Conservation (phyloP, 2,113 vertebrate species). For the Microtus richardsoni region DNA sequence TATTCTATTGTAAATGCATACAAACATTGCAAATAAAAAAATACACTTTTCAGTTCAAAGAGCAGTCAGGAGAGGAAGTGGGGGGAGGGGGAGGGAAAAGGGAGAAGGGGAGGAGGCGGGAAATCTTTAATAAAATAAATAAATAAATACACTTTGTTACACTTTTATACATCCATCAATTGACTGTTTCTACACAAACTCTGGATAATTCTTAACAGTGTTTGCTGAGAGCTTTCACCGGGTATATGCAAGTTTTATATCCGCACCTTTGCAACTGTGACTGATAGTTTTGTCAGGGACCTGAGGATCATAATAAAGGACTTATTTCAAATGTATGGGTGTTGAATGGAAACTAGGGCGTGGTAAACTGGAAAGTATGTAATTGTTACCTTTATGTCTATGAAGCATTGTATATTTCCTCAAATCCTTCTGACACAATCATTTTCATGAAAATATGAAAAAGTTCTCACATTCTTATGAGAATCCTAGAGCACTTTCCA, state of each 20-base stretch:
- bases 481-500: background rate
- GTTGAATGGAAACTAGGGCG: background rate
- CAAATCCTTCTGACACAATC: background rate
- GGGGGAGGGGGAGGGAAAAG: too few species aligned
- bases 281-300: background rate
- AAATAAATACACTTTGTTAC: background rate
- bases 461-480: background rate
- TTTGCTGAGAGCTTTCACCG: background rate
- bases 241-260: too few species aligned
- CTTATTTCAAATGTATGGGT: too few species aligned
- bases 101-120: too few species aligned
- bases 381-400: background rate
- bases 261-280: too few species aligned
- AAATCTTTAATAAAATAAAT: too few species aligned
- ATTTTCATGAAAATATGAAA: background rate
- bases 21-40: background rate
- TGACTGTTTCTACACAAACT: background rate
- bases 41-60: too few species aligned
- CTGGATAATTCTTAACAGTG: background rate
- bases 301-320: too few species aligned
- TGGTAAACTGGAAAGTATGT: background rate
- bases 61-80: too few species aligned
- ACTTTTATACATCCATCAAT: background rate
- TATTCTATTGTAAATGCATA: too few species aligned
- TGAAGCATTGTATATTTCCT: background rate